Conservation (phyloP, 2,888 invertebrate genomes). For the Amaurobius ferox region DNA sequence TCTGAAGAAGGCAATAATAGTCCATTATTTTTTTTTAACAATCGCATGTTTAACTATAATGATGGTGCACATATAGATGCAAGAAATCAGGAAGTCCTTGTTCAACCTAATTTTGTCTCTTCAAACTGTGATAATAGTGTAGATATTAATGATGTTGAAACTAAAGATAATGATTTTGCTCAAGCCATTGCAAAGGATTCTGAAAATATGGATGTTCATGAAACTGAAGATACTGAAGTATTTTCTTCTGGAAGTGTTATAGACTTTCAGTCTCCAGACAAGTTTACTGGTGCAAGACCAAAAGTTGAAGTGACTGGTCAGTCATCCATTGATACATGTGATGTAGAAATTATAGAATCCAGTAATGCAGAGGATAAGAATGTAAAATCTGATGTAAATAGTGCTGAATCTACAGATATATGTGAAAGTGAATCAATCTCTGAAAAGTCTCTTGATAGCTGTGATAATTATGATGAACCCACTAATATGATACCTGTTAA, state of each 20-base stretch:
- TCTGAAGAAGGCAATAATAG: constrained; percentile 63
- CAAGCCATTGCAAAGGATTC: not conserved
- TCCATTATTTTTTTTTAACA: constrained; percentile 1
- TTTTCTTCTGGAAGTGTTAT: not conserved
- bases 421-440: not conserved
- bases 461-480: not conserved
- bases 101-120: not conserved
- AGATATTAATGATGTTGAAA: not conserved
- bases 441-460: not conserved
- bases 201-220: not conserved
- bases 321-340: not conserved
- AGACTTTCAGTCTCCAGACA: not conserved
- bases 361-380: not conserved
- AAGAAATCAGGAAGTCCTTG: not conserved
- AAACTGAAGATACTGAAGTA: not conserved
- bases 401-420: not conserved
- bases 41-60: not conserved
- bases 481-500: not conserved
- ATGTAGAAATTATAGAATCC: not conserved
- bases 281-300: constrained; percentile 26
- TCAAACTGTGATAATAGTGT: too few species aligned
- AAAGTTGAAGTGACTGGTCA: constrained; percentile 13
- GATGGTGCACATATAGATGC: not conserved
- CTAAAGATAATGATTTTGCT: not conserved
- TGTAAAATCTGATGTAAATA: not conserved